phyloP scores from a whole-genome alignment of 2,113 vertebrate genomes.

The Chionis minor region DNA sequence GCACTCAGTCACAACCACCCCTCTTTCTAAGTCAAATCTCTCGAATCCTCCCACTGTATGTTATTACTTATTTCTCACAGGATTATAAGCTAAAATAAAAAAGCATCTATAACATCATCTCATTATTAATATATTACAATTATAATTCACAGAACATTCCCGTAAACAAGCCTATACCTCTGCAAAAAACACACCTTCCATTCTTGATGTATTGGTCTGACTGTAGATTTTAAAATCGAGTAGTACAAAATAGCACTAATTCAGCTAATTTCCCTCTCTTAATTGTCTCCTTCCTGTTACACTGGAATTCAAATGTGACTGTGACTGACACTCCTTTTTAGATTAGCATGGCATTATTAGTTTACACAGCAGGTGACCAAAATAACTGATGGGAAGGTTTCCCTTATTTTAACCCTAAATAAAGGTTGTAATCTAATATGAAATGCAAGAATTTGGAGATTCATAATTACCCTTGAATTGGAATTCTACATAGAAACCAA shows the following conservation, averaged over 20 bases:
- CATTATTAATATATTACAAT: not conserved
- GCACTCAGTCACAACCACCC: not conserved
- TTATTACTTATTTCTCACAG: not conserved
- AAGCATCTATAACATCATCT: not conserved
- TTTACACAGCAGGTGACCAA: slow-evolving; percentile 14
- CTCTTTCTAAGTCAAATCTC: not conserved
- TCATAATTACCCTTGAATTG: not conserved
- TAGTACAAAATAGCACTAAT: not conserved
- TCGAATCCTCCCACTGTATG: not conserved
- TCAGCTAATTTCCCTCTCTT: not conserved
- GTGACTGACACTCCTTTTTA: not conserved
- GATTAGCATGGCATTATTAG: not conserved
- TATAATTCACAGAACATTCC: not conserved
- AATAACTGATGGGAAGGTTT: not conserved
- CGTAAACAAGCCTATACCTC: not conserved
- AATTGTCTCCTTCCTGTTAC: not conserved
- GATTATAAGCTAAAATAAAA: not conserved
- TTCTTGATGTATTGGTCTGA: not conserved
- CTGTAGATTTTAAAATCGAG: not conserved
- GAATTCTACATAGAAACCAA: not conserved
- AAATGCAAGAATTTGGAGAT: not conserved
- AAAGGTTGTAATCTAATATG: not conserved
- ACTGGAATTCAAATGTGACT: not conserved
- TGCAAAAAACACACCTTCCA: not conserved
- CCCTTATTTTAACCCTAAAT: not conserved